phyloP scores from a whole-genome alignment of 2,113 vertebrate genomes.

The Rhea americana region DNA sequence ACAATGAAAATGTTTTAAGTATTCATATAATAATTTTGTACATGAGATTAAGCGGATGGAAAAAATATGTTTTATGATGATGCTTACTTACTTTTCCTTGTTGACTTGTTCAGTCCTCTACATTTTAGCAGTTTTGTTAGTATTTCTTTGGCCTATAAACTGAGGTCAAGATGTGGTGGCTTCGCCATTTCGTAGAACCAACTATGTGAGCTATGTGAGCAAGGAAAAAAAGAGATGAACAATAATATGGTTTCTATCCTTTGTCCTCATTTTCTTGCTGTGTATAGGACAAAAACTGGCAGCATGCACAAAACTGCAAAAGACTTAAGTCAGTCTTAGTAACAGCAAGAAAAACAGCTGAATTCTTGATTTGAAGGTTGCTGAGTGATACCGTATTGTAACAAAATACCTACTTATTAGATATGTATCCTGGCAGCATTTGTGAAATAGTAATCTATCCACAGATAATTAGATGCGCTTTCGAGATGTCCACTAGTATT shows the following conservation, averaged over 20 bases:
- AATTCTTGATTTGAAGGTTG: not conserved
- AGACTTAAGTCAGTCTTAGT: not conserved
- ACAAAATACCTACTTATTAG: not conserved
- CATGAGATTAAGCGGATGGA: not conserved
- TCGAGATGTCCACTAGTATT: not conserved
- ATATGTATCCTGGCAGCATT: not conserved
- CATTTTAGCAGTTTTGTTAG: slow-evolving; percentile 2
- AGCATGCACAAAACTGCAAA: not conserved
- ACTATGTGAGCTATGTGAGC: not conserved
- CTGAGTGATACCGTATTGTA: not conserved
- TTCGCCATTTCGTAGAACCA: not conserved
- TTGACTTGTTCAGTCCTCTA: not conserved
- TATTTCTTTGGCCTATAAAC: not conserved
- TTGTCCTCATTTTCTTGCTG: not conserved
- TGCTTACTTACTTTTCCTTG: not conserved
- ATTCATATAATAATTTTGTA: not conserved
- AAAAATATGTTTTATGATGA: not conserved
- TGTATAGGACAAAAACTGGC: not conserved
- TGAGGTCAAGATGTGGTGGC: not conserved
- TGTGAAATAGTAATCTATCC: not conserved
- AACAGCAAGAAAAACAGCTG: not conserved
- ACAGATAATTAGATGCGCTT: not conserved
- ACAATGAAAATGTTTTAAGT: slow-evolving; percentile 13
- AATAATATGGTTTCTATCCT: not conserved
- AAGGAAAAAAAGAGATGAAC: not conserved